Conservation (phyloP, 2,888 invertebrate species). For the Syrphus vitripennis region DNA sequence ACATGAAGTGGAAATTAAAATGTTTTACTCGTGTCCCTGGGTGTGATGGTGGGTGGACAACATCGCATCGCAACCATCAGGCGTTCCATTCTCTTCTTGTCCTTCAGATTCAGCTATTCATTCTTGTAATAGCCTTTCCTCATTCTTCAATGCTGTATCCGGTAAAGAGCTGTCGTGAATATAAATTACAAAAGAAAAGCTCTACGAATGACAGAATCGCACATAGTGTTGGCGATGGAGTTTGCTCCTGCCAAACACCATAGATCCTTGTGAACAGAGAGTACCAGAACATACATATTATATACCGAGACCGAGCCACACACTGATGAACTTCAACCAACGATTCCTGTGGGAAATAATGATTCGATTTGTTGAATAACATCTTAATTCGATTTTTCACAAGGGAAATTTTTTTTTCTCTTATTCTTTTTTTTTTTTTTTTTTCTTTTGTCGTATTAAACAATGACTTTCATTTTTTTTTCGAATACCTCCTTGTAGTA, state of each 20-base stretch:
- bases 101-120: neutral
- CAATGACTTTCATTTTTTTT: neutral
- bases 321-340: conserved; percentile 56
- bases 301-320: neutral
- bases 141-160: conserved; percentile 30
- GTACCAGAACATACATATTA: neutral
- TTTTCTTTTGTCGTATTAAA: neutral
- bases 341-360: conserved; percentile 65
- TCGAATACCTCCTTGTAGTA: neutral
- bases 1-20: conserved; percentile 69
- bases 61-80: neutral
- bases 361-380: conserved; percentile 68
- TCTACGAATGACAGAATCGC: conserved; percentile 5
- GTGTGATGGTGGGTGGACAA: conserved; percentile 20
- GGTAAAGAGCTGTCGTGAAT: conserved; percentile 57
- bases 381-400: conserved; percentile 67
- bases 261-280: neutral
- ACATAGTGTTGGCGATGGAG: neutral
- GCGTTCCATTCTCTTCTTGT: neutral
- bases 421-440: neutral
- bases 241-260: conserved; percentile 26
- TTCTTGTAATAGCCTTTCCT: conserved; percentile 46
- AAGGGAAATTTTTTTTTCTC: conserved; percentile 42
- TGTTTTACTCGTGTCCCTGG: conserved; percentile 62
- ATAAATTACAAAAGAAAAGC: conserved; percentile 61